Evolutionary conservation across 1,140 invertebrate genomes (phyloP).

Genomic region (Geopemphigus sp.): DNA sequence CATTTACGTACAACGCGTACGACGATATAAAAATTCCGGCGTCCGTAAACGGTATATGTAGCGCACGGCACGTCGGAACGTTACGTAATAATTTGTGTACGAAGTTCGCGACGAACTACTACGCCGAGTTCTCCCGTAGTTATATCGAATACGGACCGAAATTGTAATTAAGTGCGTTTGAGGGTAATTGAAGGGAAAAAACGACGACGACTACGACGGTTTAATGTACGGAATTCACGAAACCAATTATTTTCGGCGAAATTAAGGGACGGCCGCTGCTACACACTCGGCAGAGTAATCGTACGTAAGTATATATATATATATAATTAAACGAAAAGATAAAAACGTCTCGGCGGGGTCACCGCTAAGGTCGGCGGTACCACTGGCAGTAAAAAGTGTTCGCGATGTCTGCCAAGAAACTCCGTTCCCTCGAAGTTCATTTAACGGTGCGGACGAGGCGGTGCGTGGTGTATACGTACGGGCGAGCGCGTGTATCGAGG

Average conservation of each 20-base stretch:
- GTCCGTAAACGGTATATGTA: too few relatives aligned
- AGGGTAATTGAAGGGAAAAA: not conserved
- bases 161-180: not conserved
- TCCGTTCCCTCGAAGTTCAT: conserved; percentile 31
- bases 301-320: too few relatives aligned
- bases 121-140: not conserved
- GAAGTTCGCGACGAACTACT: not conserved
- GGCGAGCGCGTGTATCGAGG: not conserved
- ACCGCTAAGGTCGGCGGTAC: not conserved
- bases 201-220: not conserved
- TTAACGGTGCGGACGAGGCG: not conserved
- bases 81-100: not conserved
- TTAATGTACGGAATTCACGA: conserved; percentile 45
- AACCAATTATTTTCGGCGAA: conserved; percentile 40
- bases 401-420: conserved; percentile 32
- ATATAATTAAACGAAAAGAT: conserved; percentile 36
- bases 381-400: conserved; percentile 10
- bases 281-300: not conserved
- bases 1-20: too few relatives aligned
- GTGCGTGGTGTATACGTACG: not conserved
- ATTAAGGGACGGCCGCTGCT: not conserved
- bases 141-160: not conserved
- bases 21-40: too few relatives aligned
- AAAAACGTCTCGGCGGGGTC: not conserved
- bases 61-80: too few relatives aligned